phyloP scores from a whole-genome alignment of 2,888 invertebrate species.

The Nemurella pictetii region DNA sequence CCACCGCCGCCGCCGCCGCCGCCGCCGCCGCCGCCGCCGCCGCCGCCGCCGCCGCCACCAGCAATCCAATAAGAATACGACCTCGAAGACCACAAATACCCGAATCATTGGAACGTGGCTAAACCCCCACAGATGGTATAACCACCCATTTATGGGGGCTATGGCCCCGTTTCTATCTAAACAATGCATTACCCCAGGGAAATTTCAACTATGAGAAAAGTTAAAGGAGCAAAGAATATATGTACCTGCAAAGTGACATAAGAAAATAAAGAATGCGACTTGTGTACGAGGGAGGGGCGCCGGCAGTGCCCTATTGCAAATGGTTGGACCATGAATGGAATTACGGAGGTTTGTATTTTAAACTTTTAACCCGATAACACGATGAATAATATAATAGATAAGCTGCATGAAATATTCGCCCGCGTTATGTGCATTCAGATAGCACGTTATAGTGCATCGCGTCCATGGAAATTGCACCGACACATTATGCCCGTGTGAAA shows the following conservation, averaged over 20 bases:
- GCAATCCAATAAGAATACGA: neutral
- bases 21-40: too few relatives aligned
- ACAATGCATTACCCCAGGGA: slow-evolving; percentile 20
- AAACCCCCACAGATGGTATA: slow-evolving; percentile 8
- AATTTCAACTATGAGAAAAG: slow-evolving; percentile 19
- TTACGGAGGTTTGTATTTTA: neutral
- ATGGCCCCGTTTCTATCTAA: neutral
- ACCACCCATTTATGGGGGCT: slow-evolving; percentile 10
- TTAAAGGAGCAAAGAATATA: slow-evolving; percentile 13
- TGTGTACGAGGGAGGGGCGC: neutral
- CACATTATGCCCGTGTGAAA: neutral
- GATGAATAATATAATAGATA: neutral
- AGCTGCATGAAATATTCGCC: neutral
- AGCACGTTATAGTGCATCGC: neutral
- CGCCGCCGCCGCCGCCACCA: too few relatives aligned
- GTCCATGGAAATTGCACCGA: too few relatives aligned
- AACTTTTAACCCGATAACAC: neutral
- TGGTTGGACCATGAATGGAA: neutral
- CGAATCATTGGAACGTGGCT: slow-evolving; percentile 3
- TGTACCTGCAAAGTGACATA: slow-evolving; percentile 16
- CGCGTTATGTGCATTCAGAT: neutral
- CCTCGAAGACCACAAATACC: neutral
- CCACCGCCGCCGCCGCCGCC: neutral
- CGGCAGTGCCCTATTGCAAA: neutral
- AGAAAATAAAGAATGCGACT: neutral